Percentiles rank a stretch among this genome's conserved stretches.
phyloP scores from a whole-genome alignment of 2,888 invertebrate species.

The Leptogaster cylindrica region DNA sequence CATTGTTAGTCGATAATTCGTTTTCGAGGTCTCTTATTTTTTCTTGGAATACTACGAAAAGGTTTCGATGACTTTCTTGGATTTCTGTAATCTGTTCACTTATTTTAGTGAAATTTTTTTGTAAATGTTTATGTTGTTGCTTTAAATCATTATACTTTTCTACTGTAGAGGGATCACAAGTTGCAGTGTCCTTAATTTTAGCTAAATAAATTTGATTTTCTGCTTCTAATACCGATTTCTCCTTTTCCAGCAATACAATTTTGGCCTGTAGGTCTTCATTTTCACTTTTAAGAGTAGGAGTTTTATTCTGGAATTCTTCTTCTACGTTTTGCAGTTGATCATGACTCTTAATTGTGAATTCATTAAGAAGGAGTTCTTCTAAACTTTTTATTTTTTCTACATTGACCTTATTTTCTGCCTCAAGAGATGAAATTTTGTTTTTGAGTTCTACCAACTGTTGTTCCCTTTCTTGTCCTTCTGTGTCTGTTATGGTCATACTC shows the following conservation, averaged over 20 bases:
- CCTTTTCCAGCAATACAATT: constrained; percentile 55
- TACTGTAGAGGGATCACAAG: not conserved
- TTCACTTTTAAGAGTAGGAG: not conserved
- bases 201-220: constrained; percentile 48
- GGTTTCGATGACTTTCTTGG: not conserved
- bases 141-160: not conserved
- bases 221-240: constrained; percentile 49
- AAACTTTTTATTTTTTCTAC: not conserved
- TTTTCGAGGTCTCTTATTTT: constrained; percentile 55
- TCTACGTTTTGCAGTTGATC: not conserved
- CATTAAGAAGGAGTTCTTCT: not conserved
- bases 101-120: too few species aligned
- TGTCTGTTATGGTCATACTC: not conserved
- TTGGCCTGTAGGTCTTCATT: constrained; percentile 56
- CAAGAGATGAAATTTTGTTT: not conserved
- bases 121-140: not conserved
- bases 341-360: not conserved
- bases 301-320: constrained; percentile 47
- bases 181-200: constrained; percentile 52
- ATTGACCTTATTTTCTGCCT: not conserved
- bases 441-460: not conserved
- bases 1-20: too few species aligned
- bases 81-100: not conserved
- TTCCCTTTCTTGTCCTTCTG: not conserved
- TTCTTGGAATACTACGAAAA: constrained; percentile 49